phyloP scores from a whole-genome alignment of 2,888 invertebrate species.

The Ectemnius lituratus region DNA sequence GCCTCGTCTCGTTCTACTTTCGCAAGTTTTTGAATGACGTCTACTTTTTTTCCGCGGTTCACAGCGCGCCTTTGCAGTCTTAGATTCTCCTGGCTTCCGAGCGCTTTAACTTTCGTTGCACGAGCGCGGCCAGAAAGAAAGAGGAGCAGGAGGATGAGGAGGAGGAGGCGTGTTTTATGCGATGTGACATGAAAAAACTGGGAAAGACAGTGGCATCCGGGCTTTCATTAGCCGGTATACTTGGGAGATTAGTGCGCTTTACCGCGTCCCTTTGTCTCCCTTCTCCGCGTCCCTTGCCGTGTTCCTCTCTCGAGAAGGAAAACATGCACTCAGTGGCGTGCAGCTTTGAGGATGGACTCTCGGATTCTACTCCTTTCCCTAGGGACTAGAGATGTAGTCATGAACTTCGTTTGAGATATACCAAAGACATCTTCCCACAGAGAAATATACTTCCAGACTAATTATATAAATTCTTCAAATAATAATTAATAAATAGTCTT shows the following conservation, averaged over 20 bases:
- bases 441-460: neutral
- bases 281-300: conserved; percentile 46
- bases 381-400: conserved; percentile 15
- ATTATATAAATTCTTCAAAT: neutral
- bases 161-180: conserved; percentile 32
- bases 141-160: conserved; percentile 28
- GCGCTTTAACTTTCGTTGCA: conserved; percentile 21
- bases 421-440: neutral
- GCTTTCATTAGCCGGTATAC: conserved; percentile 73
- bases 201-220: conserved; percentile 57
- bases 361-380: conserved; percentile 66
- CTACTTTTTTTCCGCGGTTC: conserved; percentile 7
- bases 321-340: conserved; percentile 56
- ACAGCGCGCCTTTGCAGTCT: too few relatives aligned
- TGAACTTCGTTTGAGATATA: too few relatives aligned
- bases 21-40: neutral
- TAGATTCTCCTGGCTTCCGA: too few relatives aligned
- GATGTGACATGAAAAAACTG: conserved; percentile 43
- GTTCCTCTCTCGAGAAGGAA: conserved; percentile 57
- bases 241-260: conserved; percentile 72
- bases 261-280: conserved; percentile 58
- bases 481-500: too few relatives aligned
- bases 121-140: conserved; percentile 33
- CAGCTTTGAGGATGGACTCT: conserved; percentile 73
- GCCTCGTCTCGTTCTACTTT: neutral